These are phyloP conservation scores for Ectropis crepuscularia DNA, from an alignment of 2,888 invertebrate species.

Conservation along the genomic window DNA sequence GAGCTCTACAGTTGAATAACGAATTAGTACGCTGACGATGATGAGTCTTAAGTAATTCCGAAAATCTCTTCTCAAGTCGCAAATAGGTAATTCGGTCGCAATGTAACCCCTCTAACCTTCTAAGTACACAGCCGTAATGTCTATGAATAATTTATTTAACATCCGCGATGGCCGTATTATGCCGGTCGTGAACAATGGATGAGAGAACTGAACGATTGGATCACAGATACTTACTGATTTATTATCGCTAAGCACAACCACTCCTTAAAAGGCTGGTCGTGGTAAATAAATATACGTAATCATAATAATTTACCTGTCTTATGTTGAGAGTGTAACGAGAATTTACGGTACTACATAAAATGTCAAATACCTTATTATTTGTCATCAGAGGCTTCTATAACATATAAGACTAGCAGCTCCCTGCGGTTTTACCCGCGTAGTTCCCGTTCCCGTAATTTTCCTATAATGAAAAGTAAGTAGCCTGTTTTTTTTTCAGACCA, in stretches of 20 bases:
- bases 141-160: conserved; percentile 71
- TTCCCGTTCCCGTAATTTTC: too few relatives aligned
- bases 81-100: neutral
- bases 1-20: too few relatives aligned
- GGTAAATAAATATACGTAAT: conserved; percentile 38
- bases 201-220: conserved; percentile 63
- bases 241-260: conserved; percentile 53
- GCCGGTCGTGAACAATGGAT: conserved; percentile 68
- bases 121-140: conserved; percentile 32
- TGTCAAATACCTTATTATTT: too few relatives aligned
- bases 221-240: conserved; percentile 60
- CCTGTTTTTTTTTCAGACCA: too few relatives aligned
- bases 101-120: conserved; percentile 26
- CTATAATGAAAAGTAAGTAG: too few relatives aligned
- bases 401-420: too few relatives aligned
- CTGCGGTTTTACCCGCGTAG: too few relatives aligned
- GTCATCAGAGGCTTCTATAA: too few relatives aligned
- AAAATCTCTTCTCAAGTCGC: too few relatives aligned
- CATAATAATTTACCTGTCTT: conserved; percentile 36
- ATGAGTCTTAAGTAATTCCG: neutral
- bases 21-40: neutral
- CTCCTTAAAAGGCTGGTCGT: conserved; percentile 42
- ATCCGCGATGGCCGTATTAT: conserved; percentile 58
- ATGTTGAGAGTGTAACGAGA: conserved; percentile 20
- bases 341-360: conserved; percentile 25